These are phyloP conservation scores for Dryas iulia DNA, from an alignment of 1,140 invertebrate genomes.

Conservation along the genomic window DNA sequence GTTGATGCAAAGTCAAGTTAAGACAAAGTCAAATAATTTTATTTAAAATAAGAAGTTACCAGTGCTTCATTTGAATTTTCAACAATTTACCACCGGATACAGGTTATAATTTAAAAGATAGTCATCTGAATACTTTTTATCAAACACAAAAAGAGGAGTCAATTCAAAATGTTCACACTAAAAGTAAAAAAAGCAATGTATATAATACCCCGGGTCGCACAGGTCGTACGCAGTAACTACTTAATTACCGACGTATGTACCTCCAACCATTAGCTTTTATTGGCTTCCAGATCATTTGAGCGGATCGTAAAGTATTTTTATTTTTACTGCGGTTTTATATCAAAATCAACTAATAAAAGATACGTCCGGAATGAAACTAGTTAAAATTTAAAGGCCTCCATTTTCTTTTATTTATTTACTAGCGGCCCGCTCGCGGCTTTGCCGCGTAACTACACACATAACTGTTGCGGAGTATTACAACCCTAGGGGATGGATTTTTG, in stretches of 20 bases:
- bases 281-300: conserved; percentile 23
- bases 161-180: neutral
- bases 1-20: no score
- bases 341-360: neutral
- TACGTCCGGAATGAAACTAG: neutral
- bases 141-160: no score
- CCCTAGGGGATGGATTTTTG: no score
- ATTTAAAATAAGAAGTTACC: no score
- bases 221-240: conserved; percentile 4
- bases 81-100: no score
- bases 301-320: conserved; percentile 20
- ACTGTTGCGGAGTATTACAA: no score
- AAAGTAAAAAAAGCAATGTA: neutral
- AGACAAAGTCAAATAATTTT: no score
- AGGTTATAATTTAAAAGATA: no score
- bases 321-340: conserved; percentile 13
- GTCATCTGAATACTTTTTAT: no score
- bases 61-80: no score
- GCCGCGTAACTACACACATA: no score
- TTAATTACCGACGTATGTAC: conserved; percentile 13
- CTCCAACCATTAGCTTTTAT: conserved; percentile 12
- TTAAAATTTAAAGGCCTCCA: neutral
- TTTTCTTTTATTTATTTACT: neutral
- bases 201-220: neutral
- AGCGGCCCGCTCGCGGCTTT: no score